Evolutionary conservation across 2,113 vertebrate species (phyloP), one percentile per base, ranked within the genome.

Genomic region (Lepus americanus): DNA sequence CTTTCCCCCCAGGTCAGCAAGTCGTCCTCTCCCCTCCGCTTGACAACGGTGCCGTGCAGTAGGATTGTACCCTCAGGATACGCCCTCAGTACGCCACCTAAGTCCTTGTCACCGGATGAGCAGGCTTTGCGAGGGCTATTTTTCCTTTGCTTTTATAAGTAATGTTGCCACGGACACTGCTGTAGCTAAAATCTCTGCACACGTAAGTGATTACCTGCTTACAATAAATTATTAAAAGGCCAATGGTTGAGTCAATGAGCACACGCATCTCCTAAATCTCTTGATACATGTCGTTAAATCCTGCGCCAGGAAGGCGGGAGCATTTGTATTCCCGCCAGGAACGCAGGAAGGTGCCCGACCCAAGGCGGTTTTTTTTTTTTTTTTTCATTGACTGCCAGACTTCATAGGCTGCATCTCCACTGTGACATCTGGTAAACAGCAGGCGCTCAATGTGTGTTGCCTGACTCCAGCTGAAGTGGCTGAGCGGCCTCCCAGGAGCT

Each of bases 151-250:
- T 76, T 94, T 93, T 92, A 31, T 66, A 89, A 61, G 80, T 84
- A 44, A 89, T n/a, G 9, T 67, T n/a, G 23, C 33, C 84, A 13
- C 55, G 59, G 90, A 83, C 33, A 80, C 31, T 93, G 36, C n/a
- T 85, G 4, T 70, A 82, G 67, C 27, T 77, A 87, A 59, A 88
- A 44, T 88, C 77, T 78, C 81, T 84, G n/a, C 25, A 77, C 63
- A 67, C 3, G 0, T 19, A 94, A 72, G 66, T 55, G 44, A 92
- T 67, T 89, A 92, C 78, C 31, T 22, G 22, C 33, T 92, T 81
- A 33, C 59, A 55, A 73, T 93, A 80, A 93, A 69, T 90, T 39
- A 89, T 81, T 79, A 94, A 84, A 84, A 87, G 31, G 53, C 29
- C 31, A 74, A 80, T 81, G 27, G 14, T 70, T 96, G n/a, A 59